Evolutionary conservation across 2,113 vertebrate genomes (phyloP).

Genomic region (Pionites leucogaster): DNA sequence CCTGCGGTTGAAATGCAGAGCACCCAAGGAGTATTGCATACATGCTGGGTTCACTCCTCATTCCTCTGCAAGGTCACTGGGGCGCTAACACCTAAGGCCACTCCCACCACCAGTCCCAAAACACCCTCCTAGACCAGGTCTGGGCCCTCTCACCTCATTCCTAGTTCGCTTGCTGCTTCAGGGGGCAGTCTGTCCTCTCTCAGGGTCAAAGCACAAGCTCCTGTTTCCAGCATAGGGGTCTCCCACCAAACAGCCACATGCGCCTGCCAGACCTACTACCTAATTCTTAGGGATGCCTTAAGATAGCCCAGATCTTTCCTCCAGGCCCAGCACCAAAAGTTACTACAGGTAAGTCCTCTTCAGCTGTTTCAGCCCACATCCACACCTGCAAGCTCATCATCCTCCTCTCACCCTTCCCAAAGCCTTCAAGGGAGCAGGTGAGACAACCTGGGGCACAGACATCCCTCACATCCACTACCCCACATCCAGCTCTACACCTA

Average conservation of each 20-base stretch:
- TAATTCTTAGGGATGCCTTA: neutral
- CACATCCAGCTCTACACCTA: neutral
- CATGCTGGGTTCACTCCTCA: neutral
- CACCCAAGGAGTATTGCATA: neutral
- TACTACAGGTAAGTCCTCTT: neutral
- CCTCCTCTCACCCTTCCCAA: neutral
- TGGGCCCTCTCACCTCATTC: neutral
- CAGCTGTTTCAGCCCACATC: neutral
- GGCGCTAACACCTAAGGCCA: neutral
- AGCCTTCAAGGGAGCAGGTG: neutral
- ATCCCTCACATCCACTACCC: neutral
- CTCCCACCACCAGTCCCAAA: neutral
- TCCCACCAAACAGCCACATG: neutral
- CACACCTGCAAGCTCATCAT: accelerated
- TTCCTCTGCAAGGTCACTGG: neutral
- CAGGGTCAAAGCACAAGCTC: neutral
- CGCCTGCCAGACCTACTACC: neutral
- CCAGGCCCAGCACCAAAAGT: neutral
- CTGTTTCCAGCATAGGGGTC: neutral
- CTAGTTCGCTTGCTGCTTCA: neutral
- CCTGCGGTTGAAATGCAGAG: neutral
- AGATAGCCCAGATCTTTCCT: neutral
- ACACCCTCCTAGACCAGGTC: accelerated
- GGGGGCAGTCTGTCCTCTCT: neutral
- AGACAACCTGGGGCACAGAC: neutral